phyloP scores from a whole-genome alignment of 1,140 invertebrate genomes.

The Leguminivora glycinivorella region DNA sequence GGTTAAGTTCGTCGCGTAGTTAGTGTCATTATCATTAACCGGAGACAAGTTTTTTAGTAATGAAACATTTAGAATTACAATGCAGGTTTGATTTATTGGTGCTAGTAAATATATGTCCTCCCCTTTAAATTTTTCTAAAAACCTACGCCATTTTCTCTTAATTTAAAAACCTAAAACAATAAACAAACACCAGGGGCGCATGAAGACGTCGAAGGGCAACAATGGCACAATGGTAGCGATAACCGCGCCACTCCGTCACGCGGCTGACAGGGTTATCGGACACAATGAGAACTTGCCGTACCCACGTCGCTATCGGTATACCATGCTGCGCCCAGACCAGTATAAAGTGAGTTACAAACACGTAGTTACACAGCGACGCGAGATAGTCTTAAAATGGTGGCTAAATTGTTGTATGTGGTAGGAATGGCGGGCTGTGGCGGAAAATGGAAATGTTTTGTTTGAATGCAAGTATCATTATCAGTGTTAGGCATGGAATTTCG shows the following conservation, averaged over 20 bases:
- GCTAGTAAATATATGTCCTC: too few species aligned
- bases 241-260: slow-evolving; percentile 66
- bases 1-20: too few species aligned
- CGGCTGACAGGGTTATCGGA: slow-evolving; percentile 69
- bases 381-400: neutral
- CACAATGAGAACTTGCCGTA: slow-evolving; percentile 11
- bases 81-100: too few species aligned
- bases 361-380: neutral
- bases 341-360: neutral
- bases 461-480: slow-evolving; percentile 24
- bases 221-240: slow-evolving; percentile 61
- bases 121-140: neutral
- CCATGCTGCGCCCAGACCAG: neutral
- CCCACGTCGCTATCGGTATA: slow-evolving; percentile 35
- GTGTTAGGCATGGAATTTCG: slow-evolving; percentile 38
- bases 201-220: slow-evolving; percentile 62
- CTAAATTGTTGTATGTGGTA: neutral
- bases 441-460: slow-evolving; percentile 28
- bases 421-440: slow-evolving; percentile 2
- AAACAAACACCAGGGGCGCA: slow-evolving; percentile 36
- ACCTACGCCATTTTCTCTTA: neutral
- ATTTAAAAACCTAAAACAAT: slow-evolving; percentile 19
- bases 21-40: too few species aligned
- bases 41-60: too few species aligned
- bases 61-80: too few species aligned